Conservation (phyloP, 2,888 invertebrate genomes). For the Gari tellinella region DNA sequence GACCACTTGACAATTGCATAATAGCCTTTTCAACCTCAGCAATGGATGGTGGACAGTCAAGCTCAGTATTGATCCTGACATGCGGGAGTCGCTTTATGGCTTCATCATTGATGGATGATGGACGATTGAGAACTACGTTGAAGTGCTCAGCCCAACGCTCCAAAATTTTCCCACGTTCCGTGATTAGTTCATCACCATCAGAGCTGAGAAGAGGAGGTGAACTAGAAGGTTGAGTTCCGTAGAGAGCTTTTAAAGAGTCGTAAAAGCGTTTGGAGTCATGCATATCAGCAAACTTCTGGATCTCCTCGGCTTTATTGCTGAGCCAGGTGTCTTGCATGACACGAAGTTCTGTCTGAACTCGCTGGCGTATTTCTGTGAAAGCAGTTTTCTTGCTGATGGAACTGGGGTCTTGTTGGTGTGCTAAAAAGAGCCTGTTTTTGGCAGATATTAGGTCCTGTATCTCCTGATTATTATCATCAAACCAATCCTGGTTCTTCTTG, state of each 20-base stretch:
- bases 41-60: too few species aligned
- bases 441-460: neutral
- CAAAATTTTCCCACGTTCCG: too few species aligned
- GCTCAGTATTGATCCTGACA: too few species aligned
- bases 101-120: too few species aligned
- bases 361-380: neutral
- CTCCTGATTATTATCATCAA: slow-evolving; percentile 8
- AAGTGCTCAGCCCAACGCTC: too few species aligned
- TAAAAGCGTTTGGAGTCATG: slow-evolving; percentile 11
- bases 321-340: slow-evolving; percentile 23
- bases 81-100: too few species aligned
- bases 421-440: slow-evolving; percentile 2
- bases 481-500: slow-evolving; percentile 9
- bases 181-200: too few species aligned
- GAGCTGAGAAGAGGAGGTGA: slow-evolving; percentile 10
- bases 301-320: slow-evolving; percentile 30
- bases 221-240: slow-evolving; percentile 11
- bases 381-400: slow-evolving; percentile 3
- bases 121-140: too few species aligned
- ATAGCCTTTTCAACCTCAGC: too few species aligned
- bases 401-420: slow-evolving; percentile 5
- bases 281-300: slow-evolving; percentile 19
- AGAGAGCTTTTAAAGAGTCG: slow-evolving; percentile 5
- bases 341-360: slow-evolving; percentile 8
- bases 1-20: too few species aligned